Evolutionary conservation across 2,113 vertebrate genomes (phyloP).

Genomic region (Scortum barcoo): DNA sequence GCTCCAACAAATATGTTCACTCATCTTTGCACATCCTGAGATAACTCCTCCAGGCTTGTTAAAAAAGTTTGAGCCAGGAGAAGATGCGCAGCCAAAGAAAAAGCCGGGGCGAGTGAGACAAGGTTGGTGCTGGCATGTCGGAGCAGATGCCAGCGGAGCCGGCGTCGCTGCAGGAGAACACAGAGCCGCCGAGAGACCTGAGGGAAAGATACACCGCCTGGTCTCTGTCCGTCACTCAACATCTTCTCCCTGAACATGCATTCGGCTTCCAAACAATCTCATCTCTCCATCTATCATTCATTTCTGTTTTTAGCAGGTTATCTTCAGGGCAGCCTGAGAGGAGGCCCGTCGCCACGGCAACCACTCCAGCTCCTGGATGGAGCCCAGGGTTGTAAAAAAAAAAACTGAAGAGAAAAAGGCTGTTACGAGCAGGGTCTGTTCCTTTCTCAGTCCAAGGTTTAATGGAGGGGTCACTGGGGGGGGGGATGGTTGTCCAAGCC

Average conservation of each 20-base stretch:
- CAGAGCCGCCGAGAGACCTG: slow-evolving; percentile 47
- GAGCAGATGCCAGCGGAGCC: slow-evolving; percentile 32
- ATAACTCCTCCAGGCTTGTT: slow-evolving; percentile 42
- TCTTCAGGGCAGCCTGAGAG: slow-evolving; percentile 57
- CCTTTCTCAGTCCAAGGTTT: slow-evolving; percentile 64
- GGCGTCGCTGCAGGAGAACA: slow-evolving; percentile 23
- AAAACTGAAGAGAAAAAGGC: slow-evolving; percentile 59
- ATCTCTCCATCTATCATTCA: slow-evolving; percentile 64
- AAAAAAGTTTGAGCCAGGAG: slow-evolving; percentile 22
- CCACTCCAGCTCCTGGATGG: slow-evolving; percentile 65
- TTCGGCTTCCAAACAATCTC: slow-evolving; percentile 63
- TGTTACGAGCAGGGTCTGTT: slow-evolving; percentile 38
- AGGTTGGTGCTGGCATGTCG: slow-evolving; percentile 35
- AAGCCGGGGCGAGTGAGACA: not conserved
- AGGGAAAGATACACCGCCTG: slow-evolving; percentile 36
- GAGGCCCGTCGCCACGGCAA: slow-evolving; percentile 59
- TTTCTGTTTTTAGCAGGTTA: slow-evolving; percentile 70
- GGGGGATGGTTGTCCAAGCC: slow-evolving; percentile 31
- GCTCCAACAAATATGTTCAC: slow-evolving; percentile 41
- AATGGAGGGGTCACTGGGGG: slow-evolving; percentile 52
- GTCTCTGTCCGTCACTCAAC: slow-evolving; percentile 64
- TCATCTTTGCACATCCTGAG: slow-evolving; percentile 40
- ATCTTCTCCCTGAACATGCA: slow-evolving; percentile 59
- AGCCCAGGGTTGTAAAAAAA: slow-evolving; percentile 77
- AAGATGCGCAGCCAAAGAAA: not conserved